Evolutionary conservation across 2,797 vertebrate genomes (phyloP), one percentile per base, ranked within the genome.

Genomic region (Pipistrellus pipistrellus): DNA sequence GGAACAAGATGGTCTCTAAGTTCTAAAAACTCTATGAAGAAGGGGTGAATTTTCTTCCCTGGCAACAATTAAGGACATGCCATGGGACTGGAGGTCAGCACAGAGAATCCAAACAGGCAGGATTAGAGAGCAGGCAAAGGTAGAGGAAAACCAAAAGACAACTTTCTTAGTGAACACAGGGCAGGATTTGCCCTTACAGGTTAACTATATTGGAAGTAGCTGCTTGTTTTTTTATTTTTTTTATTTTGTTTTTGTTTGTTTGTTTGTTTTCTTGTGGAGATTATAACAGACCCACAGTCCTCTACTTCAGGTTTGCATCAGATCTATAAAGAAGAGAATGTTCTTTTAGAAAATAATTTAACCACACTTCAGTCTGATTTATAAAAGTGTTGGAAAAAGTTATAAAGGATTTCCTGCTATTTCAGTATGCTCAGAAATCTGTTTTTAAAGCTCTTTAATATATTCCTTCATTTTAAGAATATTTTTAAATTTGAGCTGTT

Each of bases 381-480:
- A 51, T 12, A 57, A 87, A 94, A 96, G 44, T 87, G 18, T 81
- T 96, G 35, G 64, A 20, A 51, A 88, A 80, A 62, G 62, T 4
- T 62, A 27, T 68, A 59, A 95, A 93, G 9, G 32, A 94, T 90
- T 96, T 76, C 44, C 48, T 89, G 18, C 62, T 93, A 25, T 59
- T 91, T 44, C 73, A 75, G 25, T 93, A 44, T 95, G 32, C 55
- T 80, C 25, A 71, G 38, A 93, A 95, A 96, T 89, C 77, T 92
- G 62, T 85, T 85, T 85, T 48, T 78, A n/a, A 38, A 20, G 21
- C 1, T 51, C 35, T 91, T 93, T 46, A 78, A 82, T 83, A 62
- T 44, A 82, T 41, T 66, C 25, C 53, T 94, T 96, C 72, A 91
- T 93, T 94, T 95, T 87, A 91, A 95, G n/a, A 44, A 82, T 5